phyloP scores from a whole-genome alignment of 2,113 vertebrate species.

The Sapayoa aenigma region DNA sequence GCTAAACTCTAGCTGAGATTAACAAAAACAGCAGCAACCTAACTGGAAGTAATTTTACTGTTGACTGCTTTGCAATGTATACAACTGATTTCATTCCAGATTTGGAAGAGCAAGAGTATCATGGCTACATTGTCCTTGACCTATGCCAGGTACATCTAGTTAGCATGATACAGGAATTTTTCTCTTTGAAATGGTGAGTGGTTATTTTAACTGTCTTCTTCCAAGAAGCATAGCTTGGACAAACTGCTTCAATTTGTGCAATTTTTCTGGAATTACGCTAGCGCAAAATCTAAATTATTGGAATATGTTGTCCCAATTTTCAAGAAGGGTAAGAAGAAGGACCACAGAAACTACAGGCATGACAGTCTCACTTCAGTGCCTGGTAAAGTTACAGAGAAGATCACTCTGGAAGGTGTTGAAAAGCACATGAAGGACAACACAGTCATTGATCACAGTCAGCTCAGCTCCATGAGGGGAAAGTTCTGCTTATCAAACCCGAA shows the following conservation, averaged over 20 bases:
- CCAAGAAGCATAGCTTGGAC: constrained; percentile 32
- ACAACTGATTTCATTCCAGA: background rate
- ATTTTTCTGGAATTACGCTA: constrained; percentile 51
- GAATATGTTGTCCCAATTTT: background rate
- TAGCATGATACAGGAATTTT: background rate
- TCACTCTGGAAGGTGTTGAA: background rate
- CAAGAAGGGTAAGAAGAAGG: background rate
- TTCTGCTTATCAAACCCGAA: background rate
- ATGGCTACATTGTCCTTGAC: background rate
- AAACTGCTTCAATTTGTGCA: constrained; percentile 51
- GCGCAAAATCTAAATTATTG: constrained; percentile 55
- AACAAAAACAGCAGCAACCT: constrained; percentile 27
- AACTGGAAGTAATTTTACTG: constrained; percentile 33
- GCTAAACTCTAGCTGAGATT: background rate
- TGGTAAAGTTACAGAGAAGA: background rate
- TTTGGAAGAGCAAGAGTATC: background rate
- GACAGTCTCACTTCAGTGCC: background rate
- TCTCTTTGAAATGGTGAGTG: background rate
- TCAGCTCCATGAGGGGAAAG: background rate
- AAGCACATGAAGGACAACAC: background rate
- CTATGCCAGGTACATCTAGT: background rate
- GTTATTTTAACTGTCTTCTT: background rate
- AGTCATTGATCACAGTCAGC: background rate
- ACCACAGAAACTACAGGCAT: background rate
- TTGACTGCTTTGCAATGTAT: background rate